These are phyloP conservation scores for Tragulus kanchil DNA, from an alignment of 2,113 vertebrate species.

Conservation along the genomic window DNA sequence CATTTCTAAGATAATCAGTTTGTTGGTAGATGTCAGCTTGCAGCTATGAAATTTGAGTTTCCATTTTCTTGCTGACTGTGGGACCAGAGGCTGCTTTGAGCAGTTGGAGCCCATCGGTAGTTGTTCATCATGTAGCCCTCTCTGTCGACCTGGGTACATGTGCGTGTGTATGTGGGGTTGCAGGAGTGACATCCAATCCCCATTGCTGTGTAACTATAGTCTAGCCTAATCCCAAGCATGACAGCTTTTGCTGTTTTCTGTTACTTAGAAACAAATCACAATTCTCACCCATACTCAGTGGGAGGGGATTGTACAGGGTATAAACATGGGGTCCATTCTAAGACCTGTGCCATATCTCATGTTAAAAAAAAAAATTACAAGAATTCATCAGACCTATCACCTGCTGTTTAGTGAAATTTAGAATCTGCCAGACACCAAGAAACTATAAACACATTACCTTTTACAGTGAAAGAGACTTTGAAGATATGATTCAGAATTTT, in stretches of 20 bases:
- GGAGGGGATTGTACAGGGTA: no score
- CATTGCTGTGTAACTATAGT: neutral
- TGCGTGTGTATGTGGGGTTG: neutral
- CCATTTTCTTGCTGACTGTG: conserved; percentile 17
- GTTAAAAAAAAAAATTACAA: no score
- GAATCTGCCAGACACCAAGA: no score
- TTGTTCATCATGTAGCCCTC: neutral
- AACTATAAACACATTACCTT: neutral
- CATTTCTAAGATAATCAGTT: neutral
- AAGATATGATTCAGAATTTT: neutral
- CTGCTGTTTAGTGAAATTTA: no score
- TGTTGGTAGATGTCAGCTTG: neutral
- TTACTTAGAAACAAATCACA: no score
- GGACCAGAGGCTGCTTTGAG: neutral
- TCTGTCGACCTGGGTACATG: neutral
- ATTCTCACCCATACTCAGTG: no score
- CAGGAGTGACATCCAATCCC: neutral
- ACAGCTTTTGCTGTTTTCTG: conserved; percentile 3
- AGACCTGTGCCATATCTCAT: no score
- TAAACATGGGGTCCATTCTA: no score
- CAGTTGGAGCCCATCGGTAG: neutral
- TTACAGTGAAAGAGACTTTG: neutral
- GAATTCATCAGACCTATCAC: no score
- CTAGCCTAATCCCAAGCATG: neutral
- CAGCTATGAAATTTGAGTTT: neutral